Base-by-base conservation (phyloP, 2,797 vertebrate genomes). In the Poeciliopsis presidionis region DNA sequence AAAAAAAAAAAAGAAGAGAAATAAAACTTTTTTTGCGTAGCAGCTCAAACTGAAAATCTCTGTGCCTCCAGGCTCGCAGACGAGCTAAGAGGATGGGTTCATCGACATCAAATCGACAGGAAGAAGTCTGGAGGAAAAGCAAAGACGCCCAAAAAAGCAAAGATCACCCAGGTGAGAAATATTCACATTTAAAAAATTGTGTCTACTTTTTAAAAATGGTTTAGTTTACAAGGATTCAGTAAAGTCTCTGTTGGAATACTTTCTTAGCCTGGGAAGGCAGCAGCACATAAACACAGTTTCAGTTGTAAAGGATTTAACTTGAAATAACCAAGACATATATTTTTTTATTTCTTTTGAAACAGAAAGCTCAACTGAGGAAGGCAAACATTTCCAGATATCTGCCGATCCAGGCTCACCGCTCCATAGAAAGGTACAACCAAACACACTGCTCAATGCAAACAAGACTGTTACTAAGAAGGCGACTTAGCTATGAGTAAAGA, bases 1-100 rank as follows among this genome's bases (percentile, higher is more conserved):
- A 7, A 53, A 1, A 30, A 7, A 2, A 20, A 22, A 8, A 1
- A 51, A 8, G 22, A 25, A 25, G 22, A 2, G 16, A 47, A 47
- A 18, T 14, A 36, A 20, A 33, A 33, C 51, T 30, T 6, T 36
- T 65, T 20, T 65, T 39, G 3, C 9, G 2, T 36, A 39, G 14
- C 7, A 1, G 20, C 16, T 13, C 14, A n/a, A 18, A 30, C 46
- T 12, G 22, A 77, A 28, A 28, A 43, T 9, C 5, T 49, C 2
- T 57, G 8, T 57, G n/a, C 2, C 18, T 46, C 1, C 90, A 98
- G 97, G 92, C 91, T 98, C 81, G 97, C 96, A 0, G 97, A 97
- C 0, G 97, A 97, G 90, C 89, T 98, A 75, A 93, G 96, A 0
- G 97, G 97, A 39, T 98, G 97, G 97, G 97, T 97, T 36, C 96